These are phyloP conservation scores for Nematostella vectensis DNA, from an alignment of 92 coral and sea anemone genomes.

Conservation along the genomic window DNA sequence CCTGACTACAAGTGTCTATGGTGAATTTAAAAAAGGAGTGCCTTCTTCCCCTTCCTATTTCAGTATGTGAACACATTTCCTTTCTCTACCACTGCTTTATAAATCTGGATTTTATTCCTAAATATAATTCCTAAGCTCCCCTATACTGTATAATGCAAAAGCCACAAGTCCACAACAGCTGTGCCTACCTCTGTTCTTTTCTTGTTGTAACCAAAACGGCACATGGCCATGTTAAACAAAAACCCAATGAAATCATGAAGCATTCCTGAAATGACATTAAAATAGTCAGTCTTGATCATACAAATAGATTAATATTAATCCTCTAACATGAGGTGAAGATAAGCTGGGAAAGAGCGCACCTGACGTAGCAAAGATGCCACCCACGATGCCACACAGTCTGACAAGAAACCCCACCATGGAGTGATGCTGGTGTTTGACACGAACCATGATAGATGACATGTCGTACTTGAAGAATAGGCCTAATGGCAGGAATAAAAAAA, in stretches of 20 bases:
- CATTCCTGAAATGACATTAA: conserved; percentile 48
- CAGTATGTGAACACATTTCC: too few species aligned
- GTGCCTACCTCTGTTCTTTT: conserved; percentile 26
- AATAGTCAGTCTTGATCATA: background rate
- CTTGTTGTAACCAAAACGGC: conserved; percentile 43
- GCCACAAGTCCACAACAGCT: too few species aligned
- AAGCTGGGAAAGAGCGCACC: conserved; percentile 25
- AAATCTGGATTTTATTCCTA: too few species aligned
- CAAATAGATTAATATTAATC: background rate
- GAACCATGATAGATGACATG: conserved; percentile 92
- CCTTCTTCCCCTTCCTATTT: too few species aligned
- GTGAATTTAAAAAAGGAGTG: too few species aligned
- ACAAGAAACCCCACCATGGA: conserved; percentile 87
- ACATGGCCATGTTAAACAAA: conserved; percentile 54
- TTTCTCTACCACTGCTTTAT: too few species aligned
- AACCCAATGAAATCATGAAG: conserved; percentile 79
- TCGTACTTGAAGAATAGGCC: conserved; percentile 95
- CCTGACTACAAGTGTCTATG: too few species aligned
- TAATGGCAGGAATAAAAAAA: too few species aligned
- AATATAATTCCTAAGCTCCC: too few species aligned
- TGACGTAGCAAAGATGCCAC: conserved; percentile 95
- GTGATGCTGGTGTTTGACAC: conserved; percentile 58
- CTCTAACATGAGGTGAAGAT: background rate
- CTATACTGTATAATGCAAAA: too few species aligned
- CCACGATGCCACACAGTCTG: conserved; percentile 94